phyloP scores from a whole-genome alignment of 2,113 vertebrate genomes.

The Ctenodactylus gundi region DNA sequence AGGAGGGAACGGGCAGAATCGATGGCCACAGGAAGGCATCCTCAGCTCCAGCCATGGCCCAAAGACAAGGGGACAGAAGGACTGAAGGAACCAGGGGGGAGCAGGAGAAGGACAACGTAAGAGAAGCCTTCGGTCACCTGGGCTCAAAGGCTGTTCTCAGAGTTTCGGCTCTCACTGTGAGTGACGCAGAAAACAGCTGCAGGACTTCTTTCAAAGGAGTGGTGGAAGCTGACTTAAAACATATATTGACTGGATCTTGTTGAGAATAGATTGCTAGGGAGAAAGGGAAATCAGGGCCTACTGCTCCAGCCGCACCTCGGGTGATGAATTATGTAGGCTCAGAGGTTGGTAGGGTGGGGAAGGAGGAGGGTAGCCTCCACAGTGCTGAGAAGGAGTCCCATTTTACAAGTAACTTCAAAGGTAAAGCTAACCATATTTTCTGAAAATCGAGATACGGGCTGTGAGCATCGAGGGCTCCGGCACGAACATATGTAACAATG shows the following conservation, averaged over 20 bases:
- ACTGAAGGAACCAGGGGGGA: not conserved
- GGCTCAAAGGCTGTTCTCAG: not conserved
- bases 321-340: not conserved
- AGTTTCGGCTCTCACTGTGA: not conserved
- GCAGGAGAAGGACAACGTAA: not conserved
- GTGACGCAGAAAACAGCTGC: not conserved
- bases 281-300: not conserved
- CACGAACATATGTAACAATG: not conserved
- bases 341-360: accelerated
- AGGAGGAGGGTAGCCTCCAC: not conserved
- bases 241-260: not conserved
- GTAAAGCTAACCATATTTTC: not conserved
- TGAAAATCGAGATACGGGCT: not conserved
- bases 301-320: not conserved
- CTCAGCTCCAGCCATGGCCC: not conserved
- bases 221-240: not conserved
- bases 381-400: not conserved
- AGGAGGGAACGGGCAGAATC: not conserved
- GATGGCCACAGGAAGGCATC: not conserved
- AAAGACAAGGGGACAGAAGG: not conserved
- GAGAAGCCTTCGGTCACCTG: not conserved
- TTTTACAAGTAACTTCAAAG: not conserved
- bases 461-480: not conserved
- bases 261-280: not conserved
- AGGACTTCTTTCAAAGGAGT: not conserved